Conservation (phyloP, 2,113 vertebrate genomes). For the Mystacornis crossleyi region DNA sequence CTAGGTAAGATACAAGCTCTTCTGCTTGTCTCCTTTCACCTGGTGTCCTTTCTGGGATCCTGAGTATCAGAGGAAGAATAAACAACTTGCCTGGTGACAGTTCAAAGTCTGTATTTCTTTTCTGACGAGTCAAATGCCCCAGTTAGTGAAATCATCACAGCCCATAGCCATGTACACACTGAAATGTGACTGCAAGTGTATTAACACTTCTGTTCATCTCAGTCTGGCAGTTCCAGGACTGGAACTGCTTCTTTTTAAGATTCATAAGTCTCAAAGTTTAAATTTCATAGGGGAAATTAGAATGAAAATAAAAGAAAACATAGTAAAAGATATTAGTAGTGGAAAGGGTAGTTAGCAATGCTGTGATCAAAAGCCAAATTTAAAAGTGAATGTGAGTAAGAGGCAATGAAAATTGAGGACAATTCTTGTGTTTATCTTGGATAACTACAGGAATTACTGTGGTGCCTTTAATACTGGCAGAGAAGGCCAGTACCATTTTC, state of each 20-base stretch:
- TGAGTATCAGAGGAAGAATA: background rate
- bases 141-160: background rate
- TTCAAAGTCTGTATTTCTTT: background rate
- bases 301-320: background rate
- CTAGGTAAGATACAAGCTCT: background rate
- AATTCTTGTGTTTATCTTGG: background rate
- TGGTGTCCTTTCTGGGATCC: background rate
- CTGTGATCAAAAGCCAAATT: background rate
- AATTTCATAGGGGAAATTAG: background rate
- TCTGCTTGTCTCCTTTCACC: background rate
- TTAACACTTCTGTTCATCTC: background rate
- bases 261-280: background rate
- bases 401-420: background rate
- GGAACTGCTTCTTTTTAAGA: background rate
- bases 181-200: background rate
- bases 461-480: background rate
- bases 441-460: background rate
- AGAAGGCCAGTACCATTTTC: background rate
- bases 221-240: rapidly evolving
- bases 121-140: background rate
- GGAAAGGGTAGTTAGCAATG: background rate
- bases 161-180: too few relatives aligned
- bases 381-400: background rate
- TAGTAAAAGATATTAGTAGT: background rate
- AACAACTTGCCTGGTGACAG: background rate